Evolutionary conservation across 2,113 vertebrate genomes (phyloP).

Genomic region (Osmerus eperlanus): DNA sequence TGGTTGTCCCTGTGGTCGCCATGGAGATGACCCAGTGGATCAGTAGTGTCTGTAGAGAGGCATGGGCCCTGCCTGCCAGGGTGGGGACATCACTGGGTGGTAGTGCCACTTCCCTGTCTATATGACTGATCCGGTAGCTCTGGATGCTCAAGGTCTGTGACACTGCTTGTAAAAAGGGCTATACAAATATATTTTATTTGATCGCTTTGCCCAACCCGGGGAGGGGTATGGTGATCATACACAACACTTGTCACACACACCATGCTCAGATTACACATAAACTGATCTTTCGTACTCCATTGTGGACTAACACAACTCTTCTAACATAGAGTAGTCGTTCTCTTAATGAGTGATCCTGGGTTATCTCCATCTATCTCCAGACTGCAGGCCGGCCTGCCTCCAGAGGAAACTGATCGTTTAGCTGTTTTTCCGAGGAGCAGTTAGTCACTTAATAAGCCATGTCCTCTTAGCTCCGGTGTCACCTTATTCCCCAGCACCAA

Average conservation of each 20-base stretch:
- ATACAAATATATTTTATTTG: too few relatives aligned
- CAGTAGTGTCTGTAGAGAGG: constrained; percentile 39
- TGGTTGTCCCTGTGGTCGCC: constrained; percentile 37
- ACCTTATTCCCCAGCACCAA: constrained; percentile 18
- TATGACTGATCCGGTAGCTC: constrained; percentile 3
- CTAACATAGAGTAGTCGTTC: not conserved
- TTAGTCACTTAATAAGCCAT: not conserved
- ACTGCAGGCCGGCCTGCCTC: not conserved
- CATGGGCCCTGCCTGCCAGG: constrained; percentile 2
- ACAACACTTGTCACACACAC: constrained; percentile 34
- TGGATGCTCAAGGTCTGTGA: too few relatives aligned
- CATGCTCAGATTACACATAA: not conserved
- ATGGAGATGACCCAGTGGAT: constrained; percentile 35
- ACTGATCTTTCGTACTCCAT: not conserved
- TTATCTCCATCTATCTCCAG: too few relatives aligned
- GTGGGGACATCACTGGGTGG: constrained; percentile 12
- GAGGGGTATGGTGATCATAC: not conserved
- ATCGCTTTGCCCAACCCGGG: too few relatives aligned
- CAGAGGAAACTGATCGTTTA: not conserved
- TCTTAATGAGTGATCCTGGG: too few relatives aligned
- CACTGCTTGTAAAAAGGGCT: too few relatives aligned
- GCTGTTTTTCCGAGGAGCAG: not conserved
- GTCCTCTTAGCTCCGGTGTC: constrained; percentile 24
- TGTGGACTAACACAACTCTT: not conserved
- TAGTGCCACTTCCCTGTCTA: not conserved